phyloP scores from a whole-genome alignment of 2,113 vertebrate species.

The Siniperca chuatsi region DNA sequence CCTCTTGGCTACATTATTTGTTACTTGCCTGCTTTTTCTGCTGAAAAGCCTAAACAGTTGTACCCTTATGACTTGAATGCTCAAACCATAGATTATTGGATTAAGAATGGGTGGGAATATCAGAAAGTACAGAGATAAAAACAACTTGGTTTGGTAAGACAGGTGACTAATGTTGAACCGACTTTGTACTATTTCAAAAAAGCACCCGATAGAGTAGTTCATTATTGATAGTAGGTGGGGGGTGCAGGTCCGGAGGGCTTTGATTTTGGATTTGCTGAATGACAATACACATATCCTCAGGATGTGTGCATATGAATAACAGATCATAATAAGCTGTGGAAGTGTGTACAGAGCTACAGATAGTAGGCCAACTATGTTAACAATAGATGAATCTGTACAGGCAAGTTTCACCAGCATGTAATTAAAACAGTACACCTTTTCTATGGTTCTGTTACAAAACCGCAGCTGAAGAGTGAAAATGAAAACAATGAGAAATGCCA shows the following conservation, averaged over 20 bases:
- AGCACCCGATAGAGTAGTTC: constrained; percentile 64
- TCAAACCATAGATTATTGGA: constrained; percentile 70
- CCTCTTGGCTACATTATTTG: not conserved
- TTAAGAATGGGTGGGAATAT: constrained; percentile 75
- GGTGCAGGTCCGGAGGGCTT: constrained; percentile 71
- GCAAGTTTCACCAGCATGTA: constrained; percentile 69
- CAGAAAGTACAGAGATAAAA: constrained; percentile 76
- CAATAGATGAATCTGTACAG: constrained; percentile 56
- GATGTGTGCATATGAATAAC: constrained; percentile 75
- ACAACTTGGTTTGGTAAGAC: constrained; percentile 47
- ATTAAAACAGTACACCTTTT: constrained; percentile 63
- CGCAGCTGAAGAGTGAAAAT: constrained; percentile 61
- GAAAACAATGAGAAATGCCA: constrained; percentile 55
- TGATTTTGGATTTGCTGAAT: constrained; percentile 55
- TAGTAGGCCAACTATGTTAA: constrained; percentile 51
- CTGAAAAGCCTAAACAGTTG: constrained; percentile 30
- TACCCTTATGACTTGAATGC: constrained; percentile 38
- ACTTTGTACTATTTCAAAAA: constrained; percentile 71
- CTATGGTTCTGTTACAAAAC: constrained; percentile 60
- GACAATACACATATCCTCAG: constrained; percentile 63
- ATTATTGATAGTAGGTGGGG: constrained; percentile 68
- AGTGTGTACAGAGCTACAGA: constrained; percentile 29
- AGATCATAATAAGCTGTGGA: constrained; percentile 66
- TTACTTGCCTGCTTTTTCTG: constrained; percentile 27
- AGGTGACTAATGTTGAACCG: constrained; percentile 49